Conservation (phyloP, 1,140 invertebrate genomes). For the Dendroctonus ponderosae region DNA sequence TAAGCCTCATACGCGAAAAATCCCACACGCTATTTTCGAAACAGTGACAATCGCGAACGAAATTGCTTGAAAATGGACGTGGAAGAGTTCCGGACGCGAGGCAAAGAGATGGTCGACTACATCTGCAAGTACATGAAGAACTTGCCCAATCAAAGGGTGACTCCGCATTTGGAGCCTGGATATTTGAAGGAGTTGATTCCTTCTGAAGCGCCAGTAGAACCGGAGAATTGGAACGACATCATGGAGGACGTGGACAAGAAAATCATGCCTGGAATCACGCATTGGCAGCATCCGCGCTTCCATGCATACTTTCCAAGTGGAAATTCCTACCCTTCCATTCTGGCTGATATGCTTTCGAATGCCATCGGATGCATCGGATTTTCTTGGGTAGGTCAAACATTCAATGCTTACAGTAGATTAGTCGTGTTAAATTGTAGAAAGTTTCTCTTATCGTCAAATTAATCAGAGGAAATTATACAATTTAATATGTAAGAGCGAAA, state of each 20-base stretch:
- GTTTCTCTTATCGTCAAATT: no score
- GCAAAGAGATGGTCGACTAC: slow-evolving; percentile 91
- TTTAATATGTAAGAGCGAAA: no score
- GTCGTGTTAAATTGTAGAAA: no score
- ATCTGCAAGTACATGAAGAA: slow-evolving; percentile 85
- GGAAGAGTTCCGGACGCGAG: slow-evolving; percentile 76
- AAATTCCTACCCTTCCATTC: slow-evolving; percentile 90
- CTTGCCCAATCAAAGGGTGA: slow-evolving; percentile 70
- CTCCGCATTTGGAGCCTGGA: slow-evolving; percentile 78
- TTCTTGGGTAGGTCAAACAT: slow-evolving; percentile 73
- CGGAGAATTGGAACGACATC: slow-evolving; percentile 82
- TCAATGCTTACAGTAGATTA: no score
- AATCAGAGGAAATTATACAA: no score
- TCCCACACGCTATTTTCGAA: neutral
- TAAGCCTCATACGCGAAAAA: neutral
- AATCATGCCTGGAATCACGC: slow-evolving; percentile 93
- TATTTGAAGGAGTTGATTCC: slow-evolving; percentile 78
- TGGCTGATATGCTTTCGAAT: slow-evolving; percentile 90
- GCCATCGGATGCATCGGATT: slow-evolving; percentile 92
- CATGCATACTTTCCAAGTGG: slow-evolving; percentile 96
- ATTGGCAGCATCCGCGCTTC: slow-evolving; percentile 96
- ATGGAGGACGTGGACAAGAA: slow-evolving; percentile 85
- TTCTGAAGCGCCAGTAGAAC: slow-evolving; percentile 70
- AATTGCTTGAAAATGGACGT: slow-evolving; percentile 67
- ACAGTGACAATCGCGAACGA: neutral